These are phyloP conservation scores for Cyanoderma ruficeps DNA, from an alignment of 2,113 vertebrate species.

Conservation along the genomic window DNA sequence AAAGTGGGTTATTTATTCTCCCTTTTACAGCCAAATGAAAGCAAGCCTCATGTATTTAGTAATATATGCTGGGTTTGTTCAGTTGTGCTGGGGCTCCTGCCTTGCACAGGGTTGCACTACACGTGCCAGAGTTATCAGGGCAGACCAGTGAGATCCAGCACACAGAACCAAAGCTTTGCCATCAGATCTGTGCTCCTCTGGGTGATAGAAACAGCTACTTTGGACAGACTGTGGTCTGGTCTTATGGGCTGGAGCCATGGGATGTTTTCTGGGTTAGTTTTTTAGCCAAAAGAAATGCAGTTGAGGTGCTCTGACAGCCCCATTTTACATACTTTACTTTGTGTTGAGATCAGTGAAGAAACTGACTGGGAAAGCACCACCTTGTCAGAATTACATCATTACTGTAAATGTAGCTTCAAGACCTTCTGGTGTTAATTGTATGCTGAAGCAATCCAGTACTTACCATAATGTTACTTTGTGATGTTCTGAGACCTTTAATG, in stretches of 20 bases:
- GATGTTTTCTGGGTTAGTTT: neutral
- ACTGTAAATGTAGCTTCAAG: neutral
- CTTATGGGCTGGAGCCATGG: neutral
- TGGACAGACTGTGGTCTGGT: neutral
- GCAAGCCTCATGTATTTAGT: neutral
- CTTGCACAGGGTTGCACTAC: neutral
- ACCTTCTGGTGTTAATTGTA: neutral
- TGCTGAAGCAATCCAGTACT: neutral
- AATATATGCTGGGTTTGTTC: neutral
- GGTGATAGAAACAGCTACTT: accelerated
- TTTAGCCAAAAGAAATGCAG: neutral
- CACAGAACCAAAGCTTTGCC: neutral
- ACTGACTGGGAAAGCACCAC: neutral
- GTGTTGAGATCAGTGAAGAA: neutral
- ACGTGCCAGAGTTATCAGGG: accelerated
- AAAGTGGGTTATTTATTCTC: neutral
- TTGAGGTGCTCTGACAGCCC: neutral
- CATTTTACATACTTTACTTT: neutral
- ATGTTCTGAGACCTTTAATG: neutral
- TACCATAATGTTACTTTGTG: neutral
- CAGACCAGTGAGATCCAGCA: neutral
- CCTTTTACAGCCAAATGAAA: neutral
- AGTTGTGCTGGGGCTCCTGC: neutral
- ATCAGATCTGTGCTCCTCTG: neutral
- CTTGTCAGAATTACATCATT: neutral